These are phyloP conservation scores for Drosophila neocordata DNA, from an alignment of 1,140 invertebrate species.

Conservation along the genomic window DNA sequence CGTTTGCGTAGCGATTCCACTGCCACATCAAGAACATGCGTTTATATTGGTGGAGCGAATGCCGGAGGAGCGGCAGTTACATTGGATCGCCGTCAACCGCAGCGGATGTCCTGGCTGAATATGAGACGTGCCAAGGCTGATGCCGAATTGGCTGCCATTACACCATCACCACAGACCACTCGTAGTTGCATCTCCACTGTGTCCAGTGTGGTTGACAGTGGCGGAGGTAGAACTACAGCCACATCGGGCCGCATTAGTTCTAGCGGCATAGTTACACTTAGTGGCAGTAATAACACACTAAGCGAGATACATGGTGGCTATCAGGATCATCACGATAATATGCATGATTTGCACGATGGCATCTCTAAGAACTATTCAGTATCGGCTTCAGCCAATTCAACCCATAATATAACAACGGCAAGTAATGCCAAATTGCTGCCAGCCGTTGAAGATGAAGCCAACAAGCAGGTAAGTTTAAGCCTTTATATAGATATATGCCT, in stretches of 20 bases:
- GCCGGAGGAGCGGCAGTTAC: slow-evolving; percentile 44
- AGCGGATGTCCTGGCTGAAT: slow-evolving; percentile 77
- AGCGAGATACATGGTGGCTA: slow-evolving; percentile 73
- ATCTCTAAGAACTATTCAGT: slow-evolving; percentile 70
- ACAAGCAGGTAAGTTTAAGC: slow-evolving; percentile 71
- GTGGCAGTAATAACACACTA: slow-evolving; percentile 77
- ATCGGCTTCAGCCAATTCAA: slow-evolving; percentile 54
- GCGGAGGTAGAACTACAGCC: slow-evolving; percentile 74
- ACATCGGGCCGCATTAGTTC: slow-evolving; percentile 77
- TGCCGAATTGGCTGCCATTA: slow-evolving; percentile 52
- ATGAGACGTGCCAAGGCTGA: slow-evolving; percentile 71
- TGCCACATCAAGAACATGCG: slow-evolving; percentile 63
- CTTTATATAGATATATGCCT: too few relatives aligned
- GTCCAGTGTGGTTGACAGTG: slow-evolving; percentile 71
- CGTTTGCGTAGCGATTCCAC: slow-evolving; percentile 62
- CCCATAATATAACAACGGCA: slow-evolving; percentile 74
- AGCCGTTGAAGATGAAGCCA: slow-evolving; percentile 69
- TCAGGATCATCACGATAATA: slow-evolving; percentile 47
- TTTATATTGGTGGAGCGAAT: slow-evolving; percentile 66
- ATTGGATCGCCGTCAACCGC: slow-evolving; percentile 69
- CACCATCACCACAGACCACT: slow-evolving; percentile 76
- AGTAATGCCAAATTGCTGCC: slow-evolving; percentile 76
- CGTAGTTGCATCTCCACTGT: slow-evolving; percentile 79
- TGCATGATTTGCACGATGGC: slow-evolving; percentile 60
- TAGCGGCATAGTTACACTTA: slow-evolving; percentile 76